phyloP scores from a whole-genome alignment of 2,113 vertebrate genomes.

The Caranx ignobilis region DNA sequence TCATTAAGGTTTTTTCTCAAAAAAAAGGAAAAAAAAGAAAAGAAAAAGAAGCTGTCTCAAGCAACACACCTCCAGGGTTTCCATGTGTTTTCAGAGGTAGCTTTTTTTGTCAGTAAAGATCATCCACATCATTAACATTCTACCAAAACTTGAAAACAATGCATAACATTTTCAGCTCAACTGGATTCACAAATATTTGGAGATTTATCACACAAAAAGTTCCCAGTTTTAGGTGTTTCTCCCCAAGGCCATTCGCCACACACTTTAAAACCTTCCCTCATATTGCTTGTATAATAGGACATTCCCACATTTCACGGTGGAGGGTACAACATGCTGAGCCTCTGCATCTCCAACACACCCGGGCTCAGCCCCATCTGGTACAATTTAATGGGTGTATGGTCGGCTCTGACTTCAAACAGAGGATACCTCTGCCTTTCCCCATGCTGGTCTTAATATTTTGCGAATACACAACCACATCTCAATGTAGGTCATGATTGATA shows the following conservation, averaged over 20 bases:
- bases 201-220: constrained; percentile 23
- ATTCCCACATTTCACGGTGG: constrained; percentile 33
- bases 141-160: background rate
- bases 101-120: background rate
- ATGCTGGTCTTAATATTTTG: background rate
- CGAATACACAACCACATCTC: background rate
- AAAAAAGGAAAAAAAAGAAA: background rate
- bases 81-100: background rate
- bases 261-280: constrained; percentile 6
- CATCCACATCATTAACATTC: background rate
- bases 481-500: background rate
- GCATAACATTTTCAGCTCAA: constrained; percentile 4
- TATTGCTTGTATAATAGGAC: constrained; percentile 14
- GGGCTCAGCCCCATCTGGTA: constrained; percentile 47
- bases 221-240: background rate
- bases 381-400: constrained; percentile 14
- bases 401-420: background rate
- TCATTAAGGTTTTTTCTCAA: background rate
- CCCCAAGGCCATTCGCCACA: constrained; percentile 20
- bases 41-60: background rate
- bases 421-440: background rate
- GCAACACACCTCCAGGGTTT: background rate
- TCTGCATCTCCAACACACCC: constrained; percentile 12
- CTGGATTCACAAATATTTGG: constrained; percentile 3
- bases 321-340: background rate